These are phyloP conservation scores for Xestoiulus laeticollis DNA, from an alignment of 2,888 invertebrate genomes.

Conservation along the genomic window DNA sequence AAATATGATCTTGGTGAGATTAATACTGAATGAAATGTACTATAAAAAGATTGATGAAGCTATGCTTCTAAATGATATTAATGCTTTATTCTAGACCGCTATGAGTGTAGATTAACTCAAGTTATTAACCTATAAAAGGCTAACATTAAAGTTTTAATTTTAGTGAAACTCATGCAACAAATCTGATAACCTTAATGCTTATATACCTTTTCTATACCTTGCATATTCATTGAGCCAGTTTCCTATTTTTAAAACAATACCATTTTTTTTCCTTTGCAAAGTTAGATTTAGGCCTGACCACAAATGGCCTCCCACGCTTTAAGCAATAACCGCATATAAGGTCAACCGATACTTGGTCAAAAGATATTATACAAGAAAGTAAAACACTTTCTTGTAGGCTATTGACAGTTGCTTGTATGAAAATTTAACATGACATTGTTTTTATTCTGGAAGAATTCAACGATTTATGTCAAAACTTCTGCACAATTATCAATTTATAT, in stretches of 20 bases:
- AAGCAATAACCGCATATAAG: not conserved
- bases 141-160: constrained; percentile 1
- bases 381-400: not conserved
- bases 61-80: not conserved
- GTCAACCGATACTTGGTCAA: not conserved
- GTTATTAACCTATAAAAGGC: constrained; percentile 25
- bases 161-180: not conserved
- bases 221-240: constrained; percentile 20
- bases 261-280: not conserved
- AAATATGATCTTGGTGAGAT: not conserved
- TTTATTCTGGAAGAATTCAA: too few relatives aligned
- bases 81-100: not conserved
- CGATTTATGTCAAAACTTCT: too few relatives aligned
- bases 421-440: not conserved
- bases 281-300: constrained; percentile 1
- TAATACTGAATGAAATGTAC: not conserved
- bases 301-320: not conserved
- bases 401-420: not conserved
- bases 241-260: constrained; percentile 36
- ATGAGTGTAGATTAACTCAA: constrained; percentile 24
- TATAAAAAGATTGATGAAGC: not conserved
- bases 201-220: not conserved
- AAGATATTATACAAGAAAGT: not conserved
- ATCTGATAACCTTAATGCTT: constrained; percentile 30
- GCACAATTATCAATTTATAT: too few relatives aligned